A percentile compares a stretch with the other conserved stretches of the same genome.
These are phyloP conservation scores for Habropoda laboriosa DNA, from an alignment of 1,140 invertebrate genomes.

Conservation along the genomic window DNA sequence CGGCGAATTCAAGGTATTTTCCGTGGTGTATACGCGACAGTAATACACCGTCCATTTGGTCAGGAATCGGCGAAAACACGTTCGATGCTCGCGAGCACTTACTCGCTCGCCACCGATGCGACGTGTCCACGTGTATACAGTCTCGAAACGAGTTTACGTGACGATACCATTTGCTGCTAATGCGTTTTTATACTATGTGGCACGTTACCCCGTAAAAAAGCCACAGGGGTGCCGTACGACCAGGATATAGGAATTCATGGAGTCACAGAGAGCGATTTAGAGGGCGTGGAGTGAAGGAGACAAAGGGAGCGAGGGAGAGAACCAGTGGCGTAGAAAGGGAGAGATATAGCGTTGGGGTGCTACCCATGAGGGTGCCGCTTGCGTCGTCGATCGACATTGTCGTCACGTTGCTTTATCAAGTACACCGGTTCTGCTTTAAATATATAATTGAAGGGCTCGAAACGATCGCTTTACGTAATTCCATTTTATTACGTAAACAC, in stretches of 20 bases:
- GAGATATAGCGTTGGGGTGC: background rate
- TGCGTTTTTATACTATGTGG: conserved; percentile 39
- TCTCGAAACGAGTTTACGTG: conserved; percentile 33
- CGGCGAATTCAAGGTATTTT: background rate
- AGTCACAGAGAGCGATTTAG: too few relatives aligned
- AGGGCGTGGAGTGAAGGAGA: background rate
- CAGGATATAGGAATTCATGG: conserved; percentile 11
- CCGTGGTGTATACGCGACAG: too few relatives aligned
- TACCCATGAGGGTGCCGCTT: conserved; percentile 22
- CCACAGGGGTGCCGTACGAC: conserved; percentile 8
- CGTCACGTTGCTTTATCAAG: background rate
- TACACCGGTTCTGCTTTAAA: background rate
- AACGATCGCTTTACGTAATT: background rate
- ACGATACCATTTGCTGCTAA: conserved; percentile 47
- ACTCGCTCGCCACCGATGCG: background rate
- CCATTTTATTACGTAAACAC: background rate
- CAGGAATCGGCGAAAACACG: background rate
- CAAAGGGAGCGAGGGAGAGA: background rate
- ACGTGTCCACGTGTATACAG: background rate
- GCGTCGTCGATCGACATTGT: background rate
- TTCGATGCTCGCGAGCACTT: background rate
- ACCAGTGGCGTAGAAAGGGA: too few relatives aligned
- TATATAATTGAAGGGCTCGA: background rate
- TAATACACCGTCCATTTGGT: background rate
- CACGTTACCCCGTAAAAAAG: conserved; percentile 22